These are phyloP conservation scores for Pogonomyrmex barbatus DNA, from an alignment of 1,140 invertebrate species.

Conservation along the genomic window DNA sequence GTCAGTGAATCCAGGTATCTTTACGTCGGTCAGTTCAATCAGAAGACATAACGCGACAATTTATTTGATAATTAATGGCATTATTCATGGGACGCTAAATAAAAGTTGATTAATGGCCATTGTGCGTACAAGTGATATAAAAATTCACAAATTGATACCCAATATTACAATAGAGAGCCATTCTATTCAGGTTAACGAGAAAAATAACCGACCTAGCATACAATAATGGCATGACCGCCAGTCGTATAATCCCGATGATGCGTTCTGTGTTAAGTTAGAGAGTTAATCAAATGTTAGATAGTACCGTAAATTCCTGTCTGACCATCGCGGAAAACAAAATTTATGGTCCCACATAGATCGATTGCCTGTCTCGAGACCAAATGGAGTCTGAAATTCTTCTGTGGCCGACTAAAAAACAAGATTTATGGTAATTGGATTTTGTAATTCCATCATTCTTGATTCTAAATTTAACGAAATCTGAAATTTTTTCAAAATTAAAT, in stretches of 20 bases:
- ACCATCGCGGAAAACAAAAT: conserved; percentile 56
- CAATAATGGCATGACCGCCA: conserved; percentile 3
- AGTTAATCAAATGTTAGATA: conserved; percentile 63
- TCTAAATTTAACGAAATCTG: conserved; percentile 49
- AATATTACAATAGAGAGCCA: neutral
- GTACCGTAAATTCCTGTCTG: conserved; percentile 44
- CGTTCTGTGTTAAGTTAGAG: conserved; percentile 39
- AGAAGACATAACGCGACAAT: neutral
- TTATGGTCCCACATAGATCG: conserved; percentile 54
- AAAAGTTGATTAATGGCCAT: conserved; percentile 12
- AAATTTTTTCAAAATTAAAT: conserved; percentile 26
- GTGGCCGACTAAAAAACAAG: conserved; percentile 55
- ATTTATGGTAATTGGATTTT: conserved; percentile 63
- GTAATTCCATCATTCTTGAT: conserved; percentile 45
- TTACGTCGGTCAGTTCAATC: conserved; percentile 4
- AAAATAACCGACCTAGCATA: conserved; percentile 10
- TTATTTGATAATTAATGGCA: conserved; percentile 35
- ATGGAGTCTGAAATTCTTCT: conserved; percentile 63
- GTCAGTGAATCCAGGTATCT: conserved; percentile 9
- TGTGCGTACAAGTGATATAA: neutral
- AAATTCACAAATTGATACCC: neutral
- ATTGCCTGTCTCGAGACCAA: conserved; percentile 59
- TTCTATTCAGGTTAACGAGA: neutral
- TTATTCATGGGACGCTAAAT: conserved; percentile 17
- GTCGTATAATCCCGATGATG: conserved; percentile 23